These are phyloP conservation scores for Chondrosia reniformis DNA, from an alignment of 37 sponge, comb jelly and placozoan genomes.

Conservation along the genomic window DNA sequence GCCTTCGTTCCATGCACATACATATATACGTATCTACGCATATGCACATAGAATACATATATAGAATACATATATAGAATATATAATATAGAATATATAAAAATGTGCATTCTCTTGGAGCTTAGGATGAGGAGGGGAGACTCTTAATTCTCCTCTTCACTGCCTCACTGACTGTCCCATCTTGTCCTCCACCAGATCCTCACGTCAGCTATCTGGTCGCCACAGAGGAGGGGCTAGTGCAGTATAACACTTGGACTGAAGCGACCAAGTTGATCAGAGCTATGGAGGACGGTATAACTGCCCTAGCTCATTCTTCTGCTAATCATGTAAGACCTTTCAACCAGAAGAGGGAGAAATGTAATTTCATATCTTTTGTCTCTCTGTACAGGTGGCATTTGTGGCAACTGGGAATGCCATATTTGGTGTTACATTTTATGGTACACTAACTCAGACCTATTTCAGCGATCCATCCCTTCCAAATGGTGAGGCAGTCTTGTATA, in stretches of 20 bases:
- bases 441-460: neutral
- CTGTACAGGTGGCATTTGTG: conserved; percentile 3
- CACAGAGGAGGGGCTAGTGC: neutral
- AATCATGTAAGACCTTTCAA: neutral
- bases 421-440: neutral
- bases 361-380: no score
- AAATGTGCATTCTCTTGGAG: neutral
- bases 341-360: no score
- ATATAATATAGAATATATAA: no score
- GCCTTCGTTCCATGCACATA: neutral
- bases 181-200: neutral
- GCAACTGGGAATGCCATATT: conserved; percentile 1
- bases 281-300: neutral
- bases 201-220: neutral
- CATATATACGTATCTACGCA: neutral
- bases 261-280: neutral
- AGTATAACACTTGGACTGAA: neutral
- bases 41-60: neutral
- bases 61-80: no score
- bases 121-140: neutral
- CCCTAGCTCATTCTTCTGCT: neutral
- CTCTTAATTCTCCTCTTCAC: neutral
- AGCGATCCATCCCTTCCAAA: neutral
- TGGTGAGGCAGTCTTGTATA: neutral
- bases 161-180: neutral